Evolutionary conservation across 2,797 vertebrate genomes (phyloP).

Genomic region (Darevskia mixta): DNA sequence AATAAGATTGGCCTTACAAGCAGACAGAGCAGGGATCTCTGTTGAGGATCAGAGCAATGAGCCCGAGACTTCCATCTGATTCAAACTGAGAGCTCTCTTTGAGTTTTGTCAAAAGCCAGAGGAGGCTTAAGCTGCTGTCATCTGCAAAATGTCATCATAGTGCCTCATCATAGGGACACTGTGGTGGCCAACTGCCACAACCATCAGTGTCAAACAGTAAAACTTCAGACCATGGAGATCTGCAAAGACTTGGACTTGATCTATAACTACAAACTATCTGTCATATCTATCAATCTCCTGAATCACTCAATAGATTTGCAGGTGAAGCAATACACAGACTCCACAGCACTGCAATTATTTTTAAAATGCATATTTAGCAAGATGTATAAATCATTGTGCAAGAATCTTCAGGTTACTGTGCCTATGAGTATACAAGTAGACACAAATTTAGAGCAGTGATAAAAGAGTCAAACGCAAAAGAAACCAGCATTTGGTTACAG

Average conservation of each 20-base stretch:
- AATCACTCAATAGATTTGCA: no score
- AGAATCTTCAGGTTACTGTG: not conserved
- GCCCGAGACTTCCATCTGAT: not conserved
- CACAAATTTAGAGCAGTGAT: not conserved
- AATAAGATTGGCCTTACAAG: not conserved
- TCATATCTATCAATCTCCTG: no score
- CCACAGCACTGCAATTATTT: not conserved
- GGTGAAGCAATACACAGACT: not conserved
- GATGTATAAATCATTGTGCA: not conserved
- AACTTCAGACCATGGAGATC: not conserved
- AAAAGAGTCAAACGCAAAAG: constrained; percentile 24
- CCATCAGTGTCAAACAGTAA: not conserved
- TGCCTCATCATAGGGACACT: no score
- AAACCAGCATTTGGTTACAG: constrained; percentile 76
- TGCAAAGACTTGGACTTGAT: not conserved
- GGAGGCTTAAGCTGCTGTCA: not conserved
- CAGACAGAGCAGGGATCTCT: no score
- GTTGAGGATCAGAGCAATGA: not conserved
- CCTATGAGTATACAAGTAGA: no score
- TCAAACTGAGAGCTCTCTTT: not conserved
- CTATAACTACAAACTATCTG: not conserved
- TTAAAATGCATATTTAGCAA: not conserved
- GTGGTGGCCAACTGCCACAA: not conserved
- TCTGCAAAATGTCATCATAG: not conserved
- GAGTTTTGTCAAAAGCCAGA: not conserved